Base-by-base conservation (phyloP, 2,888 invertebrate genomes). In the Dorcus parallelipipedus region DNA sequence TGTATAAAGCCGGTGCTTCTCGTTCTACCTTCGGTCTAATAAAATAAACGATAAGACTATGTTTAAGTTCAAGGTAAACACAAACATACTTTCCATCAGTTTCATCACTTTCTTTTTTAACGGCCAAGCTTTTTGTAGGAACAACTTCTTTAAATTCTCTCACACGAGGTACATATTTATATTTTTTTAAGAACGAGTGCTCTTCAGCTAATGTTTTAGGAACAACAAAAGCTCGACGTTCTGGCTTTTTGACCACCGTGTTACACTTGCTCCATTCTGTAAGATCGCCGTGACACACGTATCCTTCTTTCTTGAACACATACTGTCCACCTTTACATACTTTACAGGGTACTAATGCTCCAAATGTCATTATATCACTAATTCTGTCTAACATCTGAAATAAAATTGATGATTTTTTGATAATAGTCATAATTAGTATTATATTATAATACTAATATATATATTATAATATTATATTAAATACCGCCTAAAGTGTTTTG, bases 181-280 rank as follows among this genome's bases (percentile, higher is more conserved):
- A 87, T 38, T 79, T 80, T 51, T 82, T 81, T 73, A 93, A 80
- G 58, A 87, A 84, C 0, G 79, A 56, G 65, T 82, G 79, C 0
- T 79, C 64, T 41, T 83, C 80, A 65, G 84, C 83, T 14, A 88
- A 80, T 0, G 82, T 81, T 0, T 78, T 69, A 0, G 95, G 90
- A 10, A 97, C 77, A 66, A 79, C 81, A 74, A 95, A 91, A 6
- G 85, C 78, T 5, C 72, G 80, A 58, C 96, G 82, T 62, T 86
- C 81, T 0, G 97, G 97, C 43, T 86, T 84, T 67, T 86, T 86
- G 0, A 87, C 84, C 3, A 86, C 75, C 68, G 87, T 83, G 54
- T 84, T 82, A 76, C 98, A 98, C 76, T 92, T 93, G 0, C 92
- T 89, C 95, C 95, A 98, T 73, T 95, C 96, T 9, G 87, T 89